phyloP scores from a whole-genome alignment of 2,113 vertebrate species.

The Suncus etruscus region DNA sequence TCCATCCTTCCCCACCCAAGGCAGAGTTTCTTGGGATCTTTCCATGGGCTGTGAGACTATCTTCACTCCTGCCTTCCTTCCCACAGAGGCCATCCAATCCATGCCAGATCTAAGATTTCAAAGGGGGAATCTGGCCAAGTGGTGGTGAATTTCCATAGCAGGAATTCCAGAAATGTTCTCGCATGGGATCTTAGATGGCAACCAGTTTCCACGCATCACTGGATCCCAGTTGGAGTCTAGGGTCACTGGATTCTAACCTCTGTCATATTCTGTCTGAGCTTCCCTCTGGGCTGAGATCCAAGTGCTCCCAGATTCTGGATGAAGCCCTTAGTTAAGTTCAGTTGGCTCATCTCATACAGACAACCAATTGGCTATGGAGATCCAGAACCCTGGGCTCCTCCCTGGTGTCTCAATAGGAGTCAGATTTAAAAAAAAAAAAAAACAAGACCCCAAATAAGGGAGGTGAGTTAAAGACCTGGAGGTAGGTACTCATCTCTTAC shows the following conservation, averaged over 20 bases:
- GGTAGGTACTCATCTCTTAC: not conserved
- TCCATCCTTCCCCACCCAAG: not conserved
- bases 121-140: not conserved
- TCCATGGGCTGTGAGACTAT: not conserved
- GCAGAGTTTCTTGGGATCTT: not conserved
- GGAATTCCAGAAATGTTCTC: not conserved
- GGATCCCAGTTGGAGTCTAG: not conserved
- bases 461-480: not conserved
- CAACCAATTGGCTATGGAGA: not conserved
- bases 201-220: not conserved
- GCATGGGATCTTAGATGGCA: not conserved
- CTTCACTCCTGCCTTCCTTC: not conserved
- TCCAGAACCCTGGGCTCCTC: not conserved
- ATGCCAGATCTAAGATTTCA: too few relatives aligned
- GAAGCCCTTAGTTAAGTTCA: not conserved
- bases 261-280: not conserved
- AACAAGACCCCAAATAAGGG: not conserved
- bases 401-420: not conserved
- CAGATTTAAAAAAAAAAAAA: too few relatives aligned
- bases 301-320: not conserved
- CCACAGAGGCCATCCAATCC: not conserved
- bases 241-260: not conserved
- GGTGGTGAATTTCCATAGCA: not conserved
- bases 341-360: not conserved
- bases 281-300: conserved; percentile 10